Conservation (phyloP, 2,888 invertebrate genomes). For the Calephelis perditalis region DNA sequence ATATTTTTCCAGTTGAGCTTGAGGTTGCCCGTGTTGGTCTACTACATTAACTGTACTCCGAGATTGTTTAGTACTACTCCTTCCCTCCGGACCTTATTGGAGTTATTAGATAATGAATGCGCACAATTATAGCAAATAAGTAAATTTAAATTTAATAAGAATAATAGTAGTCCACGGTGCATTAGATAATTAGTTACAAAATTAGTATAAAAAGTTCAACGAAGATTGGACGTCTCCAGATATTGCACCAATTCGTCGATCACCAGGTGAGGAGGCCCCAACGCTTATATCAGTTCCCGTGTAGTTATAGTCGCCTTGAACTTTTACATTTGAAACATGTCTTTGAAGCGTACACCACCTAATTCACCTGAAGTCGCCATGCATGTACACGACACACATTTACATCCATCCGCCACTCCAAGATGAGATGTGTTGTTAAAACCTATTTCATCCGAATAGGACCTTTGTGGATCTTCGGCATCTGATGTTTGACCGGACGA, state of each 20-base stretch:
- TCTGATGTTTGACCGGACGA: no score
- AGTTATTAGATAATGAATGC: no score
- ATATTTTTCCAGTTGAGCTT: no score
- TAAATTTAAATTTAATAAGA: background rate
- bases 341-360: background rate
- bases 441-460: background rate
- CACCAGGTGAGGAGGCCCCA: background rate
- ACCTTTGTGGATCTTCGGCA: background rate
- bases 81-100: no score
- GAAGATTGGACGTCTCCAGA: background rate
- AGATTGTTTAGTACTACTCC: no score
- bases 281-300: background rate
- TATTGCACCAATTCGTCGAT: background rate
- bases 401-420: background rate
- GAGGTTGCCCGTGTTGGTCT: no score
- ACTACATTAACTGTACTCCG: no score
- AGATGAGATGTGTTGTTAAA: background rate
- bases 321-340: background rate
- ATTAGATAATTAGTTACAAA: background rate
- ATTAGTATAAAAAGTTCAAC: background rate
- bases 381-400: background rate
- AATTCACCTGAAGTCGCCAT: background rate
- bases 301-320: background rate
- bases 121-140: no score
- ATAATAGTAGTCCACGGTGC: slow-evolving; percentile 1